These are phyloP conservation scores for Hippopotamus amphibius DNA, from an alignment of 2,113 vertebrate species.

Conservation along the genomic window DNA sequence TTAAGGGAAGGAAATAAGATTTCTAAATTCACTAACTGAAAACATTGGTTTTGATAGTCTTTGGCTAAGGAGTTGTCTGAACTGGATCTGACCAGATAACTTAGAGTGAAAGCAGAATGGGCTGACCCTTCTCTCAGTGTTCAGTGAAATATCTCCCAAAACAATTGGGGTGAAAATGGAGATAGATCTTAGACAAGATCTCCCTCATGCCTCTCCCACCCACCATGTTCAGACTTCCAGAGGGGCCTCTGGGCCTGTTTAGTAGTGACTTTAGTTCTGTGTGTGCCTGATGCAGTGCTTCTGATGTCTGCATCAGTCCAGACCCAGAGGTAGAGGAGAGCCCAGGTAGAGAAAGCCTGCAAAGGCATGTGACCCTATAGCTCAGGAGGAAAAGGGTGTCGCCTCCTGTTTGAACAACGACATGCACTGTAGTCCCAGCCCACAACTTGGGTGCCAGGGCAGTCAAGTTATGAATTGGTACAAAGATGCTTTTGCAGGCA, in stretches of 20 bases:
- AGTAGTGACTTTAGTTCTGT: not conserved
- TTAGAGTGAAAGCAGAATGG: not conserved
- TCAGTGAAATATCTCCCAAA: not conserved
- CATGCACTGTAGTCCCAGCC: not conserved
- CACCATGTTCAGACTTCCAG: not conserved
- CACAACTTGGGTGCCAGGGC: not conserved
- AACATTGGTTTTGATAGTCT: not conserved
- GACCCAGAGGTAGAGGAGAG: not conserved
- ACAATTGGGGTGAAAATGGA: no score
- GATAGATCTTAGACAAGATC: not conserved
- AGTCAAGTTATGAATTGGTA: not conserved
- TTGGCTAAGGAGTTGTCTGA: not conserved
- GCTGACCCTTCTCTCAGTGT: not conserved
- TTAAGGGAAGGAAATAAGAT: not conserved
- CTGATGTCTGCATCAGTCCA: not conserved
- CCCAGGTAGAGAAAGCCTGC: not conserved
- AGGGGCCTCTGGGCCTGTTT: not conserved
- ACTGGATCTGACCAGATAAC: not conserved
- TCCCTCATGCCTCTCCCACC: not conserved
- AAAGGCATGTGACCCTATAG: not conserved
- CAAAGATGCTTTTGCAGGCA: conserved; percentile 7
- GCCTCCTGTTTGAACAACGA: not conserved
- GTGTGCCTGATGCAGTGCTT: not conserved
- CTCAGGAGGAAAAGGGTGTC: not conserved
- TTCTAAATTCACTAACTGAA: not conserved